A percentile compares a stretch with the other conserved stretches of the same genome.
Evolutionary conservation across 2,113 vertebrate genomes (phyloP).

Genomic region (Laterallus jamaicensis): DNA sequence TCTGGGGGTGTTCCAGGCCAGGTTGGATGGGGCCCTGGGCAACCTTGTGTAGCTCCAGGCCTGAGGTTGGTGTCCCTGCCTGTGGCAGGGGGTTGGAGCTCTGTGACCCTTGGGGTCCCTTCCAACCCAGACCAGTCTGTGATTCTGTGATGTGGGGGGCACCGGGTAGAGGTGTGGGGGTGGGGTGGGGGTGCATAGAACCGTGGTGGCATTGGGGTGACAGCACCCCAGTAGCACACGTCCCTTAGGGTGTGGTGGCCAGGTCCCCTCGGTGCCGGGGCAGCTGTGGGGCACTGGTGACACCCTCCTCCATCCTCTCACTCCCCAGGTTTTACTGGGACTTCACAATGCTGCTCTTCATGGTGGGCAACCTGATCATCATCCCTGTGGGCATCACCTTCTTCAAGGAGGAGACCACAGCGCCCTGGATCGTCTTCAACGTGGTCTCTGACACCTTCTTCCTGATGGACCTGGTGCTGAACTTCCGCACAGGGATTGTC

Average conservation of each 20-base stretch:
- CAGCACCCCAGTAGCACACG: fast-evolving
- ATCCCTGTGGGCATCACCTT: conserved; percentile 99
- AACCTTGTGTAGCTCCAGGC: no score
- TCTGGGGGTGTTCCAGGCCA: no score
- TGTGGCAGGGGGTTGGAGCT: no score
- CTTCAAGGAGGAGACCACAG: conserved; percentile 98
- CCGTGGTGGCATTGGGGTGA: background rate
- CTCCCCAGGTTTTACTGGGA: conserved; percentile 96
- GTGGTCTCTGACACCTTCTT: conserved; percentile 99
- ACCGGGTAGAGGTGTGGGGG: background rate
- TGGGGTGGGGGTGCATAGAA: no score
- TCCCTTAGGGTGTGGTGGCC: background rate
- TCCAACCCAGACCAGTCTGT: no score
- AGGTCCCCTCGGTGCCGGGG: fast-evolving
- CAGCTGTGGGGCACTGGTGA: fast-evolving
- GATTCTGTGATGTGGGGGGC: no score
- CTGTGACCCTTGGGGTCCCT: no score
- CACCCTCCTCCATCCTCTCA: background rate
- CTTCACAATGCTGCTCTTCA: conserved; percentile 98
- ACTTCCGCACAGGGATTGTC: conserved; percentile 97
- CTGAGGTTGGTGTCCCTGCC: no score
- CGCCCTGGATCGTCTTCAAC: conserved; percentile 98
- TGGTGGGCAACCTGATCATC: conserved; percentile 99
- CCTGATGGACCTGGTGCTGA: conserved; percentile 95
- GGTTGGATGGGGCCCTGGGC: no score